A percentile compares a stretch with the other conserved stretches of the same genome.
Evolutionary conservation across 2,113 vertebrate genomes (phyloP).

Genomic region (Leptocoma aspasia): DNA sequence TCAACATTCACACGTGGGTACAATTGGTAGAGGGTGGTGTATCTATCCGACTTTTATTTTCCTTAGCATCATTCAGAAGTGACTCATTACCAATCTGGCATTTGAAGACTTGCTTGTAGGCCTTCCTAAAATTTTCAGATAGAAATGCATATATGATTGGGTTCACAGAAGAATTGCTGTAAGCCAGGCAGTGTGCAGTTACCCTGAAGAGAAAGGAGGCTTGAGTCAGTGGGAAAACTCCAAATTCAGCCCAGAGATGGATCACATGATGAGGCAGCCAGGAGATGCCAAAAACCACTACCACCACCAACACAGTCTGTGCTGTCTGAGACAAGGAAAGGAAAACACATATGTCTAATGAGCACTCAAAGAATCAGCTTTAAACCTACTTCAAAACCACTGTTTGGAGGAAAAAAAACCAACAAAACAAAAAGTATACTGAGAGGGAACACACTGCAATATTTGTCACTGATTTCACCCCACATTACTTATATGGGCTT

Average conservation of each 20-base stretch:
- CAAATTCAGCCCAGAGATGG: conserved; percentile 94
- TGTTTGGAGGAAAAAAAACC: background rate
- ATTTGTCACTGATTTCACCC: background rate
- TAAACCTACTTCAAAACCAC: background rate
- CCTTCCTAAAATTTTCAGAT: conserved; percentile 96
- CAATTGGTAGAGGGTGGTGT: conserved; percentile 89
- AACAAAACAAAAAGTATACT: background rate
- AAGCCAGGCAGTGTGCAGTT: conserved; percentile 91
- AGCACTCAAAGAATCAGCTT: background rate
- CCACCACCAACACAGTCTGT: conserved; percentile 94
- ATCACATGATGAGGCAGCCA: conserved; percentile 96
- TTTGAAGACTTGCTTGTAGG: conserved; percentile 94
- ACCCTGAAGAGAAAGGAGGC: conserved; percentile 91
- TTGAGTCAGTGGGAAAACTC: conserved; percentile 90
- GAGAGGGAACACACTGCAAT: background rate
- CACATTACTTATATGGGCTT: background rate
- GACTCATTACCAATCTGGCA: conserved; percentile 74
- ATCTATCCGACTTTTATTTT: conserved; percentile 82
- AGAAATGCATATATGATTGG: conserved; percentile 97
- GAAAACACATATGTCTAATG: conserved; percentile 43
- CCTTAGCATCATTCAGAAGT: conserved; percentile 76
- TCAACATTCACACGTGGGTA: conserved; percentile 83
- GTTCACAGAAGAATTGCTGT: conserved; percentile 98
- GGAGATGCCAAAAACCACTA: conserved; percentile 95
- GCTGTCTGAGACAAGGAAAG: conserved; percentile 80